Conservation (phyloP, 1,140 invertebrate species). For the Geopemphigus sp. region DNA sequence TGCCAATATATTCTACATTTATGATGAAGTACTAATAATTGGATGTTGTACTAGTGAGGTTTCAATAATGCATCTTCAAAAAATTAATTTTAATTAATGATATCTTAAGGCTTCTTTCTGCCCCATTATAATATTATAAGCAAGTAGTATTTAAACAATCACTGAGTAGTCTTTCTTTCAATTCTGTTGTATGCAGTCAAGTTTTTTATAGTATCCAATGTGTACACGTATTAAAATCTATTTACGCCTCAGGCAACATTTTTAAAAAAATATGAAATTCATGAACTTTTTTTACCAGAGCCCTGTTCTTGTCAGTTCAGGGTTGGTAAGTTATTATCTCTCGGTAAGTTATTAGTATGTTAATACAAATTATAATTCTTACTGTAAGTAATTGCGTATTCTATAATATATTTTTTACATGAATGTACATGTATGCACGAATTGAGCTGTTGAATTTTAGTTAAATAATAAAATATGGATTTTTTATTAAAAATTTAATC, state of each 20-base stretch:
- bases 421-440: constrained; percentile 13
- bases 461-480: background rate
- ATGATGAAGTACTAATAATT: constrained; percentile 9
- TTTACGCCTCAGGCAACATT: constrained; percentile 17
- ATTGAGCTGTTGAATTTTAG: constrained; percentile 21
- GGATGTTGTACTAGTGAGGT: constrained; percentile 24
- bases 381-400: constrained; percentile 27
- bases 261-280: constrained; percentile 38
- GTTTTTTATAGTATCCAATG: constrained; percentile 21
- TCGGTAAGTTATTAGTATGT: constrained; percentile 45
- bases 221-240: background rate
- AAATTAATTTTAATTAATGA: constrained; percentile 25
- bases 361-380: constrained; percentile 7
- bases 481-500: background rate
- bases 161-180: constrained; percentile 4
- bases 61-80: constrained; percentile 19
- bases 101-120: constrained; percentile 31
- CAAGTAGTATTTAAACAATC: constrained; percentile 10
- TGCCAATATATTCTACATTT: constrained; percentile 8
- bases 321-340: constrained; percentile 48
- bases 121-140: constrained; percentile 16
- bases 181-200: constrained; percentile 17
- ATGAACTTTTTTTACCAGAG: constrained; percentile 46
- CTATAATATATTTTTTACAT: constrained; percentile 8
- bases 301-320: constrained; percentile 49